phyloP scores from a whole-genome alignment of 2,113 vertebrate species.

The Astur gentilis region DNA sequence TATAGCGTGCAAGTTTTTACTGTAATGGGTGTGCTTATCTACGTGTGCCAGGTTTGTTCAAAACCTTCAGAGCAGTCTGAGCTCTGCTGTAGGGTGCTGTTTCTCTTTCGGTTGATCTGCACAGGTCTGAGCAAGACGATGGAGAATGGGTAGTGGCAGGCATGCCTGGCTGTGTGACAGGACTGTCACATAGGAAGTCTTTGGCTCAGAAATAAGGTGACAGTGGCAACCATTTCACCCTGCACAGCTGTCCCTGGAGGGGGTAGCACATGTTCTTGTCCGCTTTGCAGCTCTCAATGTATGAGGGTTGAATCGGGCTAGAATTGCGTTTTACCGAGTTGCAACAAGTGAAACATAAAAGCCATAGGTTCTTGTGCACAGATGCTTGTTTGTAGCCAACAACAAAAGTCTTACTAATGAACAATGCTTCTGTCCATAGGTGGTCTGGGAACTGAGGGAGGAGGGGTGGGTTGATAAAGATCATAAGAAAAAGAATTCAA shows the following conservation, averaged over 20 bases:
- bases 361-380: neutral
- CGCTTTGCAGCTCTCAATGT: fast-evolving
- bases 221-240: neutral
- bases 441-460: neutral
- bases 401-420: neutral
- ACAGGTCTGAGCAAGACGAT: neutral
- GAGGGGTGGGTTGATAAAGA: neutral
- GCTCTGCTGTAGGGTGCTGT: neutral
- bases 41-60: neutral
- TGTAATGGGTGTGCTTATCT: neutral
- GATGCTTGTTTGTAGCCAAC: neutral
- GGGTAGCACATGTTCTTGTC: neutral
- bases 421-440: neutral
- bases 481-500: neutral
- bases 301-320: neutral
- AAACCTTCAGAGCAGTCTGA: neutral
- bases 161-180: neutral
- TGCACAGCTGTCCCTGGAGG: fast-evolving
- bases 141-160: neutral
- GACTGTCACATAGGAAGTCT: neutral
- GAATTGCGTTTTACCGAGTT: neutral
- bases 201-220: neutral
- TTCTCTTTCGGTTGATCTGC: neutral
- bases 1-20: fast-evolving
- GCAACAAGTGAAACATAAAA: neutral